A percentile compares a stretch with the other conserved stretches of the same genome.
phyloP scores from a whole-genome alignment of 37 sponge, comb jelly and placozoan species.

The Cliona cf. orientalis region DNA sequence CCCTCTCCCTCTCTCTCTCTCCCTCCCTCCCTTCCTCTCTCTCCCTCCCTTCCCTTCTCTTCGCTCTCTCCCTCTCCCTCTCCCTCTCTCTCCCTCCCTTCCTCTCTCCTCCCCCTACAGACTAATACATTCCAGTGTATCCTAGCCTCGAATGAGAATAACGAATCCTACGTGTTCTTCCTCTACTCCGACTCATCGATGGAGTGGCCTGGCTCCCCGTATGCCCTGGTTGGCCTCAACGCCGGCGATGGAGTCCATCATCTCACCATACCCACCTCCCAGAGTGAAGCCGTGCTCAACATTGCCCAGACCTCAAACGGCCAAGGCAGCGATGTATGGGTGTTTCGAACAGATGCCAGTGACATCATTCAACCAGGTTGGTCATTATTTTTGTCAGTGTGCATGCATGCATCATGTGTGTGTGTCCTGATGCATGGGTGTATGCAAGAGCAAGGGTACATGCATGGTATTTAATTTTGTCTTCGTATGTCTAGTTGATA shows the following conservation, averaged over 20 bases:
- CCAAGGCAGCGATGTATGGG: not conserved
- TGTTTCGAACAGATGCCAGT: slow-evolving; percentile 8
- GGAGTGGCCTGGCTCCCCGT: not conserved
- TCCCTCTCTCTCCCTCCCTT: no score
- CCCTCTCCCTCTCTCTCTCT: no score
- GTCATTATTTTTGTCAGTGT: no score
- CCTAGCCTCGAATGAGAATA: not conserved
- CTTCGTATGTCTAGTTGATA: no score
- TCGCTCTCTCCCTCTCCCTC: no score
- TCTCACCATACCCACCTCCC: slow-evolving; percentile 28
- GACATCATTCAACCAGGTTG: slow-evolving; percentile 22
- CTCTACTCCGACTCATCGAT: slow-evolving; percentile 3
- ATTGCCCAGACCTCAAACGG: not conserved
- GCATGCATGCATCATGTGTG: no score
- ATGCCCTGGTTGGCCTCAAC: slow-evolving; percentile 41
- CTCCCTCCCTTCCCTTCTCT: no score
- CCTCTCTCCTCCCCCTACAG: not conserved
- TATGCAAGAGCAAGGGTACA: no score
- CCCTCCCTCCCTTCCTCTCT: no score
- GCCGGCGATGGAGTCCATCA: slow-evolving; percentile 11
- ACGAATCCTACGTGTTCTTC: slow-evolving; percentile 10
- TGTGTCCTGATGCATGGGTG: no score
- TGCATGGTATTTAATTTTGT: no score
- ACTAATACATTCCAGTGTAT: slow-evolving; percentile 43
- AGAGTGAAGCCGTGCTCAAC: slow-evolving; percentile 13